Evolutionary conservation across 2,797 vertebrate species (phyloP).

Genomic region (Cyprinella venusta): DNA sequence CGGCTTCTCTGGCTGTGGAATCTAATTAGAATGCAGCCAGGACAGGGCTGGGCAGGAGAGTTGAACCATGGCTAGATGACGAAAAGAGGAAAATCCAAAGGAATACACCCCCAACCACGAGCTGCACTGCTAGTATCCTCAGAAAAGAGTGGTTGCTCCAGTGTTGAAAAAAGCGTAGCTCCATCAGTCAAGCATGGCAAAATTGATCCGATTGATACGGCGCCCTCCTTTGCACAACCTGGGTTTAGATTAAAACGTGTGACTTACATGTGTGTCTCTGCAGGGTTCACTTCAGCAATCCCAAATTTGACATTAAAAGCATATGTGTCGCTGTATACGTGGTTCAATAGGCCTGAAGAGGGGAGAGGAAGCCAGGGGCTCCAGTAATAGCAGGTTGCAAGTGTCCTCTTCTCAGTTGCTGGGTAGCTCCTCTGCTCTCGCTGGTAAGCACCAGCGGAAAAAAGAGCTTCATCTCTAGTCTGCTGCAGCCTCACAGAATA

Average conservation of each 20-base stretch:
- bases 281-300: conserved; percentile 65
- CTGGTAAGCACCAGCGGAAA: conserved; percentile 67
- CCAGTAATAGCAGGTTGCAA: conserved; percentile 64
- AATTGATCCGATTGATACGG: conserved; percentile 72
- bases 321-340: conserved; percentile 49
- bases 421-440: conserved; percentile 56
- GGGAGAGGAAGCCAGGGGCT: conserved; percentile 65
- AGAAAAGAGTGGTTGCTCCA: conserved; percentile 60
- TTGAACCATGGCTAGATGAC: conserved; percentile 37
- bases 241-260: conserved; percentile 41
- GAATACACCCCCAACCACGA: conserved; percentile 41
- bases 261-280: conserved; percentile 53
- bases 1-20: conserved; percentile 60
- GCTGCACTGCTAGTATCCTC: conserved; percentile 16
- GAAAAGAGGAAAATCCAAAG: conserved; percentile 40
- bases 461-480: conserved; percentile 74
- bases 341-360: conserved; percentile 47
- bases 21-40: conserved; percentile 68
- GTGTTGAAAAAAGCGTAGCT: conserved; percentile 59
- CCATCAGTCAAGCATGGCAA: conserved; percentile 64
- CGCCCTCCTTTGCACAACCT: conserved; percentile 53
- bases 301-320: conserved; percentile 60
- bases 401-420: conserved; percentile 63
- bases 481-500: conserved; percentile 80
- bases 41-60: conserved; percentile 47